Evolutionary conservation across 2,888 invertebrate genomes (phyloP), one percentile per base, ranked within the genome.

Genomic region (Rhabditophanes sp.): DNA sequence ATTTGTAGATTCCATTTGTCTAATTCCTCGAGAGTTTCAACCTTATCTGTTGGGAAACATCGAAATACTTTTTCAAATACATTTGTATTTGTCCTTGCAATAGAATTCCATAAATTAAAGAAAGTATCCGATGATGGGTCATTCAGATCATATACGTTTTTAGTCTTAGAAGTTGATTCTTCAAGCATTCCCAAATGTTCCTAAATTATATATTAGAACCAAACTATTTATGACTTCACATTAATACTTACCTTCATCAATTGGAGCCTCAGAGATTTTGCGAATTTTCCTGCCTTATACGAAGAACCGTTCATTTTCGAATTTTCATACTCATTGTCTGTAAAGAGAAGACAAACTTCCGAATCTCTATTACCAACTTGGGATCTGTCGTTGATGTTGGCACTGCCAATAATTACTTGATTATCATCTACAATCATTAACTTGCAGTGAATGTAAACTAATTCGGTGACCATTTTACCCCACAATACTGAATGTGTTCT

Each of bases 381-480:
- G 35, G 87, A 88, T 32, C 93, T 72, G 66, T 96, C 93, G 64
- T 96, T 96, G 52, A 96, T 87, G 64, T 96, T 96, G 0, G 93
- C 90, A 4, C 88, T 90, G 12, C 93, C 93, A 56, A 90, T 88
- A 44, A 96, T 85, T 0, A 83, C 77, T 2, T 76, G 35, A 22
- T 76, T 76, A 66, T 96, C 93, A 65, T 96, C 93, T 1, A 80
- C 80, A 41, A 96, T 84, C 68, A 93, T 74, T 37, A 96, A 69
- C 69, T 96, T 96, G 37, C 88, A 87, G 69, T 96, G 93, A 9
- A 96, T 87, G 68, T 96, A 96, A 36, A 96, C 78, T 6, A 93
- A 71, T 67, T 93, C 93, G 0, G 87, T 83, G 28, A 88, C 78
- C 46, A 65, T 39, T 52, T 63, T 64, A 6, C 61, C 66, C 23